Evolutionary conservation across 2,113 vertebrate species (phyloP).

Genomic region (Caracal caracal): DNA sequence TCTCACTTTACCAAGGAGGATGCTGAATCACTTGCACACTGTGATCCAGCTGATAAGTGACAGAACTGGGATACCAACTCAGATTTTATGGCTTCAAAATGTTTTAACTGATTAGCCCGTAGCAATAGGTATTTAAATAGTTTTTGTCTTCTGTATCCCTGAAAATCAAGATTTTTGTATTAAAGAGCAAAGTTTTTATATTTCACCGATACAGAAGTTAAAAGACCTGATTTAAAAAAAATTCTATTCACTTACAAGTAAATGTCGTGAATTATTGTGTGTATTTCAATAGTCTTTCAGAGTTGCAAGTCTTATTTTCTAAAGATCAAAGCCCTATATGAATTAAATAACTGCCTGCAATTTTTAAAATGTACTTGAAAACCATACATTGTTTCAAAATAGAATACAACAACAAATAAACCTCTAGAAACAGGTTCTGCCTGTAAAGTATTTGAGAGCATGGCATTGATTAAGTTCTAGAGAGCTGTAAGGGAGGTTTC

Average conservation of each 20-base stretch:
- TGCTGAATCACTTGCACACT: background rate
- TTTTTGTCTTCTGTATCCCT: background rate
- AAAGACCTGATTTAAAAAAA: background rate
- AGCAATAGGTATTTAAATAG: background rate
- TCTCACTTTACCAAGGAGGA: background rate
- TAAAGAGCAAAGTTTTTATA: constrained; percentile 3
- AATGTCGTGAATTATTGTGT: background rate
- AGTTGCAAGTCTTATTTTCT: constrained; percentile 1
- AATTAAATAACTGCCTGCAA: background rate
- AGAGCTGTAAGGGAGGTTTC: background rate
- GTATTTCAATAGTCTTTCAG: constrained; percentile 6
- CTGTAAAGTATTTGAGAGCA: background rate
- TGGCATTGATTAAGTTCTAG: background rate
- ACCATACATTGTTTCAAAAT: background rate
- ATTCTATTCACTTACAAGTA: background rate
- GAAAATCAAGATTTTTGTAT: background rate
- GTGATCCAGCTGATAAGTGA: background rate
- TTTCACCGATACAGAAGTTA: background rate
- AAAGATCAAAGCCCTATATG: background rate
- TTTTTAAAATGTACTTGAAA: background rate
- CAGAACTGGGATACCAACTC: background rate
- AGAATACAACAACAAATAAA: background rate
- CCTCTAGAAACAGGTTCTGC: background rate
- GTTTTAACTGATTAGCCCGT: background rate
- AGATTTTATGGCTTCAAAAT: background rate